phyloP scores from a whole-genome alignment of 1,140 invertebrate species.

The Phymorhynchus buccinoides region DNA sequence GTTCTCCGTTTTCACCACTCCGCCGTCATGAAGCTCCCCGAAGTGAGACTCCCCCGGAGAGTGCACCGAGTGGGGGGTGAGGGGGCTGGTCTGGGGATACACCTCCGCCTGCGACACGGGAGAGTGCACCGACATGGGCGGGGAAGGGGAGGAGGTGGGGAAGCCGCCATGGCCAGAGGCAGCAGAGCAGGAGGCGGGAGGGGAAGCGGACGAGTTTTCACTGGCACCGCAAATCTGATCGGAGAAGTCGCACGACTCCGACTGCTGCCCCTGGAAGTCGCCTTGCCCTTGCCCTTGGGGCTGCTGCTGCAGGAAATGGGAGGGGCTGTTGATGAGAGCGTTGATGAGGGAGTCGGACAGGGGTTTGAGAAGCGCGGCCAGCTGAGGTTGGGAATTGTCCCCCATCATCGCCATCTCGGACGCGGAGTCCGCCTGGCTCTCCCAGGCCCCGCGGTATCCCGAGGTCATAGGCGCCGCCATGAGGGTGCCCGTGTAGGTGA shows the following conservation, averaged over 20 bases:
- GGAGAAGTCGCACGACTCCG: neutral
- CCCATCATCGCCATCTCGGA: slow-evolving; percentile 15
- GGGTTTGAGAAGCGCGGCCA: slow-evolving; percentile 59
- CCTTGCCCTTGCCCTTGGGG: slow-evolving; percentile 15
- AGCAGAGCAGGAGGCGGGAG: no score
- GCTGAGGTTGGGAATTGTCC: slow-evolving; percentile 53
- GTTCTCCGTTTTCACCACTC: slow-evolving; percentile 50
- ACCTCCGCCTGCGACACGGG: slow-evolving; percentile 55
- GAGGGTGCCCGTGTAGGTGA: slow-evolving; percentile 73
- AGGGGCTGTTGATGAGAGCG: slow-evolving; percentile 55
- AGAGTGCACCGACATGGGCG: slow-evolving; percentile 50
- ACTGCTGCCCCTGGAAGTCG: neutral
- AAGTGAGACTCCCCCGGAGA: slow-evolving; percentile 67
- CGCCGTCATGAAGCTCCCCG: slow-evolving; percentile 42
- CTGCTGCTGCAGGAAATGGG: slow-evolving; percentile 40
- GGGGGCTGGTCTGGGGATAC: slow-evolving; percentile 62
- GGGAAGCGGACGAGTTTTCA: neutral
- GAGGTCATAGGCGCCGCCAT: slow-evolving; percentile 65
- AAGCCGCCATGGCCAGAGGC: neutral
- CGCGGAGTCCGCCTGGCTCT: slow-evolving; percentile 48
- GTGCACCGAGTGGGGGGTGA: slow-evolving; percentile 63
- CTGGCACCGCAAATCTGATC: slow-evolving; percentile 33
- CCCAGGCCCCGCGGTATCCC: slow-evolving; percentile 2
- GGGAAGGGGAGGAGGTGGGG: slow-evolving; percentile 26
- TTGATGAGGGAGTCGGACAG: slow-evolving; percentile 62